Evolutionary conservation across 2,797 vertebrate species (phyloP), one percentile per base, ranked within the genome.

Genomic region (Phoeniculus purpureus): DNA sequence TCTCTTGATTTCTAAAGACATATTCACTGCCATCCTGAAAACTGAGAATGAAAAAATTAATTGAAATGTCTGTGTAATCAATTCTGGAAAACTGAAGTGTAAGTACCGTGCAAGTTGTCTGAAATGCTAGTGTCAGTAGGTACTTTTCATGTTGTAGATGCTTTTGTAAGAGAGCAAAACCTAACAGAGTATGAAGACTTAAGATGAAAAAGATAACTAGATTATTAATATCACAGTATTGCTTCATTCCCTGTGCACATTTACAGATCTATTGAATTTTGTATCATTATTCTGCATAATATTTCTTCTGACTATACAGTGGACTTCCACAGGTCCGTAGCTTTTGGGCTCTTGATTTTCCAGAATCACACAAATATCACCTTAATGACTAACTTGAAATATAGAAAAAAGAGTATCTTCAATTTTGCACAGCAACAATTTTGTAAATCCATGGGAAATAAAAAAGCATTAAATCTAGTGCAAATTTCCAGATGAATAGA

Each of bases 401-500:
- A 94, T 75, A 94, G 67, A 81, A 91, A 95, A 89, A 51, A 96
- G 96, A 95, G 93, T 77, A 59, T 67, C 70, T 85, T 95, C 71
- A 90, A 27, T 95, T 96, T 93, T 95, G 82, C 67, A 65, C 73
- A 95, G 95, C 95, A 95, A 96, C 95, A 94, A 94, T 96, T 96
- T 95, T 94, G 94, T 96, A 96, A 96, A 96, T 94, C 90, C 93
- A 95, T 87, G 76, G 85, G 93, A 95, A 97, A 97, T 95, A 96
- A 96, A 95, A 94, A 95, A 76, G 67, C 85, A 95, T 94, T 96
- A 96, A 95, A 87, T 54, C 45, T 40, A 45, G 83, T 73, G 87
- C 83, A 96, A 96, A 96, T 94, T 89, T 93, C 67, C 83, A 91
- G 76, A 67, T 93, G 94, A 96, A 94, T 94, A 90, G n/a, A 89